Base-by-base conservation (phyloP, 2,797 vertebrate genomes). In the Gymnopithys bicolor region DNA sequence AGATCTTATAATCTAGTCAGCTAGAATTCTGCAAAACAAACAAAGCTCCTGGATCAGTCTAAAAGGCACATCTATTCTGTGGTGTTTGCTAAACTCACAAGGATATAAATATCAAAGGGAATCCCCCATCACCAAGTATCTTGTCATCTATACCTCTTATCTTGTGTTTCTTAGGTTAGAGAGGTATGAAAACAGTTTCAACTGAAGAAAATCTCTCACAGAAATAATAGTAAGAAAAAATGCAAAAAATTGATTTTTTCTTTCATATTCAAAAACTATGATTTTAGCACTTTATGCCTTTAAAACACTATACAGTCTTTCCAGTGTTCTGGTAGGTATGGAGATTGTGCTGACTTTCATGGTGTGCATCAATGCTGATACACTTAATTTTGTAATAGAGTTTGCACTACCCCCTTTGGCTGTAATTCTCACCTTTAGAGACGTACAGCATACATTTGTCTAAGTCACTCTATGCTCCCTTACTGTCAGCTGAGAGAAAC, bases 191-290 rank as follows among this genome's bases (percentile, higher is more conserved):
- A 78, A 19, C 3, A 22, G 13, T 39, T 64, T 62, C 23, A 58
- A 8, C 4, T 35, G 9, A 22, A 25, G 14, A 60, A 12, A 48
- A 13, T 25, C 3, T 35, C 49, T 9, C 14, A 58, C 13, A 73
- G 28, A n/a, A 55, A 58, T 3, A 13, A 56, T 46, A 59, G 30
- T 19, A 30, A 35, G 4, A 49, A 74, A 70, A 84, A 67, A 28
- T 7, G 2, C 1, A 62, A 66, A 5, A 14, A 37, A 30, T 5
- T 1, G 1, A 1, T 13, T 21, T 52, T 90, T 66, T 18, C 13
- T 52, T 14, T 30, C 4, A 1, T 43, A 33, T 24, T 49, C 35
- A 62, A 56, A 84, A 62, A 62, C 2, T 73, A 48, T n/a, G 1
- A 28, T 32, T 82, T 67, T 64, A 89, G 11, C 9, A 53, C 5